phyloP scores from a whole-genome alignment of 23 tunicate species.

The Halocynthia roretzi region DNA sequence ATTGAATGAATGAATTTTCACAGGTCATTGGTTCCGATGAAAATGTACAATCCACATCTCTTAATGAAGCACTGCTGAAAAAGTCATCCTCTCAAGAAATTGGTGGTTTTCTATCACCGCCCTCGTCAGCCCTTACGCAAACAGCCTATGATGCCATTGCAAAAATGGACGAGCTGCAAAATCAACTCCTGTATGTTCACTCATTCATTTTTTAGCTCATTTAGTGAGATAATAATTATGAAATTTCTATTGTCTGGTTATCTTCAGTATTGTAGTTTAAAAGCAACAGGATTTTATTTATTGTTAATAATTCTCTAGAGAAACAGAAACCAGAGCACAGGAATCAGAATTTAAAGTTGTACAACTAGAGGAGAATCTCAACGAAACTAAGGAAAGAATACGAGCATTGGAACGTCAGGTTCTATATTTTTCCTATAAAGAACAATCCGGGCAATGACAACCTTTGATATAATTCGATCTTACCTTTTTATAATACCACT shows the following conservation, averaged over 20 bases:
- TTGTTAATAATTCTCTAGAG: slow-evolving; percentile 10
- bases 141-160: slow-evolving; percentile 74
- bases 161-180: slow-evolving; percentile 60
- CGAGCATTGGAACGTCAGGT: slow-evolving; percentile 51
- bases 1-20: no score
- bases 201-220: neutral
- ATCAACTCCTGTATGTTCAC: slow-evolving; percentile 49
- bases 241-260: no score
- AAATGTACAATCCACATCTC: slow-evolving; percentile 31
- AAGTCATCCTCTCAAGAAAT: neutral
- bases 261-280: no score
- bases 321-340: slow-evolving; percentile 65
- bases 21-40: slow-evolving; percentile 39
- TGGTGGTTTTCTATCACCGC: slow-evolving; percentile 17
- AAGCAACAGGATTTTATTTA: no score
- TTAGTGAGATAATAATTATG: neutral
- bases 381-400: slow-evolving; percentile 43
- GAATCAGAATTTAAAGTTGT: slow-evolving; percentile 43
- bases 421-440: no score
- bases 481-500: no score
- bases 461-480: no score
- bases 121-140: slow-evolving; percentile 49
- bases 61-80: slow-evolving; percentile 6
- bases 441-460: no score
- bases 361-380: slow-evolving; percentile 44